Conservation (phyloP, 2,113 vertebrate species). For the Dascyllus trimaculatus region DNA sequence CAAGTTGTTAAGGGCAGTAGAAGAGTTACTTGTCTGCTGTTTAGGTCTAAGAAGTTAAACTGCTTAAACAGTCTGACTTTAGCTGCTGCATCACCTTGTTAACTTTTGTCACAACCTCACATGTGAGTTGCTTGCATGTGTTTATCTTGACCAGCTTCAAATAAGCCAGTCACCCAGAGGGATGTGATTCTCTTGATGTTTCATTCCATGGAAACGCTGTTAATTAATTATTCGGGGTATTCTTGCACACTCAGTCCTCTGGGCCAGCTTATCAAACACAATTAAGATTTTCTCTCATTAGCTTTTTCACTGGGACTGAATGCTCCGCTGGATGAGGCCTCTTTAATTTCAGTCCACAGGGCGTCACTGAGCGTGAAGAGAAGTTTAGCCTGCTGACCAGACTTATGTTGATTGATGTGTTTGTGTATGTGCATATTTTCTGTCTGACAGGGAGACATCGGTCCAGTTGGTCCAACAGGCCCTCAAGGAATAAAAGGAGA, state of each 20-base stretch:
- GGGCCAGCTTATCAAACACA: slow-evolving; percentile 65
- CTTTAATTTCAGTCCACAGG: slow-evolving; percentile 59
- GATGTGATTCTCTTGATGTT: slow-evolving; percentile 51
- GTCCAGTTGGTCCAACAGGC: slow-evolving; percentile 84
- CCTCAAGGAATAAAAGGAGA: slow-evolving; percentile 86
- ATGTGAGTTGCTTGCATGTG: background rate
- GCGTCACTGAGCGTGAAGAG: slow-evolving; percentile 41
- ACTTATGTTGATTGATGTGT: slow-evolving; percentile 24
- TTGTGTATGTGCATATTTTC: slow-evolving; percentile 22
- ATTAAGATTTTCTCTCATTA: slow-evolving; percentile 68
- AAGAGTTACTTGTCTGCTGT: background rate
- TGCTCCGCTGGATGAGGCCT: slow-evolving; percentile 36
- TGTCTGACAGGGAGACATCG: slow-evolving; percentile 86
- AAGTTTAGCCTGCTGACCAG: background rate
- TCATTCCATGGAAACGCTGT: slow-evolving; percentile 54
- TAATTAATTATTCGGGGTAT: slow-evolving; percentile 69
- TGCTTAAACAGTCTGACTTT: background rate
- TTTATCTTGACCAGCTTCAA: slow-evolving; percentile 45
- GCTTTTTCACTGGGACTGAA: slow-evolving; percentile 47
- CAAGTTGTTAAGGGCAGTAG: too few relatives aligned
- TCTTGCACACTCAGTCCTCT: slow-evolving; percentile 55
- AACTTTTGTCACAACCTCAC: background rate
- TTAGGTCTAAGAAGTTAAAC: background rate
- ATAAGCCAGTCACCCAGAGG: slow-evolving; percentile 29
- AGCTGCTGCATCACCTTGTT: background rate